Evolutionary conservation across 2,888 invertebrate species (phyloP), one percentile per base, ranked within the genome.

Genomic region (Stenodera caucasica): DNA sequence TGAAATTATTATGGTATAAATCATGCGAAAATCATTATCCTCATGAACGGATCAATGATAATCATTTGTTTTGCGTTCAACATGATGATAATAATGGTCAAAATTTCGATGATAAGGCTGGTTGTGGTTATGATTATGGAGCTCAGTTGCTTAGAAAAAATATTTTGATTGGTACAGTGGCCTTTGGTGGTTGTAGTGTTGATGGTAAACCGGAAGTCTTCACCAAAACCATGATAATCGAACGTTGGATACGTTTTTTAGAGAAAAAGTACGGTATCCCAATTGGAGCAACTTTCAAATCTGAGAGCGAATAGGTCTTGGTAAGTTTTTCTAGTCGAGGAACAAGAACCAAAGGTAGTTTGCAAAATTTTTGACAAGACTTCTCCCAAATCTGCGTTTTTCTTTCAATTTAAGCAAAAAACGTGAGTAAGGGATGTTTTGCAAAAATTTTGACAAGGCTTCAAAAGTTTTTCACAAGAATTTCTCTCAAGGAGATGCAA

Each of bases 51-150:
- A 61, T 70, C 1, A 15, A 5, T 11, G 70, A 71, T 49, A 63
- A 63, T 21, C 64, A 63, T 12, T 69, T 70, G 67, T 57, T 70
- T 33, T 70, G 71, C 40, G 70, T 66, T 23, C 33, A 2, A 14
- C 15, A 29, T 29, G 29, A 8, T 29, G 2, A 11, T 32, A 32
- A 7, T 32, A 9, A 33, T 33, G 8, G 12, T 21, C 12, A 12
- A 4, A 23, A 23, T 45, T 11, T 56, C 18, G 40, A 18, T 29
- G 65, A 64, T 2, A 65, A 55, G 14, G 58, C 57, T 12, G 64
- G 63, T 33, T 72, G 72, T 49, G 61, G 63, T 54, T 67, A 63
- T 49, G 70, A 72, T 58, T 64, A 66, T n/a, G 70, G 70, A 3
- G 71, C 70, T 2, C 70, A 70, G 0, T 55, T 72, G 18, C 55